Evolutionary conservation across 2,113 vertebrate genomes (phyloP).

Genomic region (Microtus ochrogaster): DNA sequence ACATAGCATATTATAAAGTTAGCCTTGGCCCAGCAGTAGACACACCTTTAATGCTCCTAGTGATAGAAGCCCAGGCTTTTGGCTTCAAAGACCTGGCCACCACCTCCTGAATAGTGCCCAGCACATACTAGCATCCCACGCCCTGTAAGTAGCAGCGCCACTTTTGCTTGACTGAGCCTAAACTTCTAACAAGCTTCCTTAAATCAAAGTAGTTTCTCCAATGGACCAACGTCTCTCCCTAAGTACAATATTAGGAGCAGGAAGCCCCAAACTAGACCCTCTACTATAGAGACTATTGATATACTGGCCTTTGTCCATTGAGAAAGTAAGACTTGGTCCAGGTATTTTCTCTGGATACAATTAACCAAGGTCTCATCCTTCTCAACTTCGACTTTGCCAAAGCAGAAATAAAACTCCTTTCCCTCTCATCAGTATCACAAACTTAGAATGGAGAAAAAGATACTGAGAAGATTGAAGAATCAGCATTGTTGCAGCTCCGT

Average conservation of each 20-base stretch:
- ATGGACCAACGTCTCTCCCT: too few relatives aligned
- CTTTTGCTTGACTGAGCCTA: neutral
- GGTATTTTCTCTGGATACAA: neutral
- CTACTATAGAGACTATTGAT: neutral
- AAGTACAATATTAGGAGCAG: fast-evolving
- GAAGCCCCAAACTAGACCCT: neutral
- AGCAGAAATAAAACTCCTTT: neutral
- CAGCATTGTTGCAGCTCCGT: neutral
- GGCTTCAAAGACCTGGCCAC: neutral
- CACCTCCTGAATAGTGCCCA: fast-evolving
- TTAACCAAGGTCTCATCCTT: neutral
- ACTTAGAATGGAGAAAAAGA: neutral
- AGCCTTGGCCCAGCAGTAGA: fast-evolving
- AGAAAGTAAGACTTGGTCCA: neutral
- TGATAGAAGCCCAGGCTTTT: neutral
- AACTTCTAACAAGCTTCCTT: neutral
- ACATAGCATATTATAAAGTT: neutral
- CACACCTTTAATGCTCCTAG: fast-evolving
- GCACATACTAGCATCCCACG: neutral
- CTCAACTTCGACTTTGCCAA: neutral
- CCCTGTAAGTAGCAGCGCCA: neutral
- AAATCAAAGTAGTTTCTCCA: neutral
- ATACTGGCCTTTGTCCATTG: neutral
- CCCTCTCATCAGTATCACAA: neutral
- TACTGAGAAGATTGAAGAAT: neutral